Evolutionary conservation across 2,797 vertebrate species (phyloP).

Genomic region (Chrosomus eos): DNA sequence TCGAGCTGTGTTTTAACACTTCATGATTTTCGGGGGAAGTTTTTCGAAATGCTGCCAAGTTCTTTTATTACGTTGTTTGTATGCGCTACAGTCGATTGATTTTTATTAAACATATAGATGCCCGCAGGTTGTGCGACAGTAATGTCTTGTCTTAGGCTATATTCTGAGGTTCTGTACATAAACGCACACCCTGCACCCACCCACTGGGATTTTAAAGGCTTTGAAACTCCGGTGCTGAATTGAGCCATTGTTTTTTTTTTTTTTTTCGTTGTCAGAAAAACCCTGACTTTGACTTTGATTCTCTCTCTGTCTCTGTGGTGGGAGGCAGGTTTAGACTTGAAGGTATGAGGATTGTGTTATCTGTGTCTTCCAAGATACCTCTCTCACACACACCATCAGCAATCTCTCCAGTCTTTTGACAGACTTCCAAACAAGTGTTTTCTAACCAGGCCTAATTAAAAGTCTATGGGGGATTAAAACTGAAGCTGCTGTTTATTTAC

Average conservation of each 20-base stretch:
- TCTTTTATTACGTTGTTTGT: background rate
- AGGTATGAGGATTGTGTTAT: slow-evolving; percentile 26
- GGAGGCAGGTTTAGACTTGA: slow-evolving; percentile 67
- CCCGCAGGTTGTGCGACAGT: background rate
- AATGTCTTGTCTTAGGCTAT: background rate
- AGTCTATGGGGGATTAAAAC: background rate
- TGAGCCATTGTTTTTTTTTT: slow-evolving; percentile 72
- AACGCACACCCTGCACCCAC: slow-evolving; percentile 9
- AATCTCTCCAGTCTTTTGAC: background rate
- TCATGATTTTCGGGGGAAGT: background rate
- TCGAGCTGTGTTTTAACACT: slow-evolving; percentile 9
- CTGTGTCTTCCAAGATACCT: slow-evolving; percentile 14
- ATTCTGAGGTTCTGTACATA: background rate
- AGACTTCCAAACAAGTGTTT: background rate
- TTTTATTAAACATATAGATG: background rate
- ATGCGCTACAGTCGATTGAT: background rate
- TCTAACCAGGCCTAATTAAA: slow-evolving; percentile 1
- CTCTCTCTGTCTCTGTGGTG: slow-evolving; percentile 20
- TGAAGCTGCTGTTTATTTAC: too few species aligned
- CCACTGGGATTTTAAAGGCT: slow-evolving; percentile 57
- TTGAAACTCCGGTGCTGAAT: slow-evolving; percentile 76
- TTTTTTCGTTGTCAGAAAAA: background rate
- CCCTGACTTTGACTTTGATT: slow-evolving; percentile 35
- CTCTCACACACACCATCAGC: background rate
- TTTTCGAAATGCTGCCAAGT: slow-evolving; percentile 9